These are phyloP conservation scores for Volucella inanis DNA, from an alignment of 2,888 invertebrate genomes.

Conservation along the genomic window DNA sequence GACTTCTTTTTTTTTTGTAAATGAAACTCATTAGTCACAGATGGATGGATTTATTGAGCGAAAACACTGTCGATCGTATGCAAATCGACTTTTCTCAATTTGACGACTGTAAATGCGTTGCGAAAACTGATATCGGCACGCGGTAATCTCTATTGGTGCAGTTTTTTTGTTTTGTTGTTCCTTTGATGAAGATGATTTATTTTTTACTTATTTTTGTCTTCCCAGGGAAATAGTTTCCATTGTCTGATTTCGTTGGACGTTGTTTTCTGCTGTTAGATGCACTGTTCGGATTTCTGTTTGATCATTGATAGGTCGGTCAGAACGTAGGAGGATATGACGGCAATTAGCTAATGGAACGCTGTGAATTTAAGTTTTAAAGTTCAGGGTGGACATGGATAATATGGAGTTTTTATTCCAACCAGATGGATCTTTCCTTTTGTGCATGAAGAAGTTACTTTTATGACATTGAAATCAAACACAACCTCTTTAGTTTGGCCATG, in stretches of 20 bases:
- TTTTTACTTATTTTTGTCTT: constrained; percentile 23
- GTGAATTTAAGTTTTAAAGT: no score
- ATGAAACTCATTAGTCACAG: constrained; percentile 1
- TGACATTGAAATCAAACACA: no score
- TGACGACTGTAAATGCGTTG: constrained; percentile 54
- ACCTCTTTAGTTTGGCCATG: no score
- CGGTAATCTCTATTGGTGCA: constrained; percentile 47
- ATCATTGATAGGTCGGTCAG: neutral
- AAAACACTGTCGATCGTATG: constrained; percentile 68
- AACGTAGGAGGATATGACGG: constrained; percentile 11
- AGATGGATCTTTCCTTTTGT: no score
- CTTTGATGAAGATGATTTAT: constrained; percentile 23
- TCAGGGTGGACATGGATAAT: no score
- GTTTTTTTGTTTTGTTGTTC: constrained; percentile 7
- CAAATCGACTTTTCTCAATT: constrained; percentile 56
- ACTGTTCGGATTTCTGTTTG: constrained; percentile 1
- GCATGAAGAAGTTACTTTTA: no score
- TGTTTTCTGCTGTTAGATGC: neutral
- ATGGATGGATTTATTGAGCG: constrained; percentile 71
- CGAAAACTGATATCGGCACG: constrained; percentile 54
- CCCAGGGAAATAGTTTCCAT: constrained; percentile 41
- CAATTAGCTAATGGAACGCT: constrained; percentile 15
- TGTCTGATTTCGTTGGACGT: constrained; percentile 18
- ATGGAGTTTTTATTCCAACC: no score
- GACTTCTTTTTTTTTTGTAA: neutral